These are phyloP conservation scores for Stictocephala bisonia DNA, from an alignment of 2,888 invertebrate genomes.

Conservation along the genomic window DNA sequence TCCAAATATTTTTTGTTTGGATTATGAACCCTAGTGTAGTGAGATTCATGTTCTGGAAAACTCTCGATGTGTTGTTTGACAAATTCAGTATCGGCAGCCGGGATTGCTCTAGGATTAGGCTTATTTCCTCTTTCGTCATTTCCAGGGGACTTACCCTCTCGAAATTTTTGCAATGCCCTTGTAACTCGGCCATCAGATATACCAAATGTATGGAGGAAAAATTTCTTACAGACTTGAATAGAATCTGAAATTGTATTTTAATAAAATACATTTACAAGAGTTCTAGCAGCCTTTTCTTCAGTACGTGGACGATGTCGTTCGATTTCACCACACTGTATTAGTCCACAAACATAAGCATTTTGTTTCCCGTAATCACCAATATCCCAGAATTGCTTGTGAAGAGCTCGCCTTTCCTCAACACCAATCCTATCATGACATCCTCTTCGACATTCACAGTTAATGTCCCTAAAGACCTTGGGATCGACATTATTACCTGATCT, in stretches of 20 bases:
- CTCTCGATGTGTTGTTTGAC: constrained; percentile 26
- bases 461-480: constrained; percentile 3
- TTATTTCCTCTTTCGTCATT: constrained; percentile 24
- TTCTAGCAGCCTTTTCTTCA: not conserved
- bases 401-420: constrained; percentile 9
- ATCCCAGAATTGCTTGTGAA: no score
- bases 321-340: not conserved
- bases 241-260: not conserved
- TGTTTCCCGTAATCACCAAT: constrained; percentile 15
- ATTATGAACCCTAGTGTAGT: constrained; percentile 30
- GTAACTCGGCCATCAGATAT: constrained; percentile 14
- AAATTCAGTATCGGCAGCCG: constrained; percentile 9
- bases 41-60: constrained; percentile 30
- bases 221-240: constrained; percentile 1
- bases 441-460: constrained; percentile 2
- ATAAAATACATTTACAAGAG: not conserved
- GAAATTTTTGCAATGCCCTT: constrained; percentile 22
- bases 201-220: not conserved
- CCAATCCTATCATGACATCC: constrained; percentile 10
- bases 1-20: constrained; percentile 7
- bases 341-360: not conserved
- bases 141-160: constrained; percentile 34
- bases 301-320: not conserved
- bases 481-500: constrained; percentile 2
- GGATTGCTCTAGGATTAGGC: constrained; percentile 25